These are phyloP conservation scores for Augochlorella aurata DNA, from an alignment of 2,888 invertebrate genomes.

Conservation along the genomic window DNA sequence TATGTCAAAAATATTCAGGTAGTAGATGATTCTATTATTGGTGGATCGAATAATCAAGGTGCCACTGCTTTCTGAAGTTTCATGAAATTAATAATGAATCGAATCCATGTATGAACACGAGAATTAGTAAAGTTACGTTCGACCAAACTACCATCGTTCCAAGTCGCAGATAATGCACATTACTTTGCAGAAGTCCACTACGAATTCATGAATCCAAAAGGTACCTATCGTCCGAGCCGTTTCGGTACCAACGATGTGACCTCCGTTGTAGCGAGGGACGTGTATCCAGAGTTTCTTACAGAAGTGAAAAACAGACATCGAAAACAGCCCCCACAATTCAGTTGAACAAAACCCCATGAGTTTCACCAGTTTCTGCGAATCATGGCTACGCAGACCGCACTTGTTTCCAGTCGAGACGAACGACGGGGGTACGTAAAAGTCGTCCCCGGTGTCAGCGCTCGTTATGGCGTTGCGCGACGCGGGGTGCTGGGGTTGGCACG, in stretches of 20 bases:
- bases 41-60: too few relatives aligned
- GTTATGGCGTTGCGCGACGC: slow-evolving; percentile 68
- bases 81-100: too few relatives aligned
- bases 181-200: too few relatives aligned
- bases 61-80: too few relatives aligned
- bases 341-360: slow-evolving; percentile 26
- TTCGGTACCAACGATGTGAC: not conserved
- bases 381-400: slow-evolving; percentile 4
- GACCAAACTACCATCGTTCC: too few relatives aligned
- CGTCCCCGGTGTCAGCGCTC: slow-evolving; percentile 62
- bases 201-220: not conserved
- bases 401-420: slow-evolving; percentile 38
- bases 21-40: too few relatives aligned
- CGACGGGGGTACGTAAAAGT: slow-evolving; percentile 56
- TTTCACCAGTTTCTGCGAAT: slow-evolving; percentile 34
- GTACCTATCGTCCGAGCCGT: not conserved
- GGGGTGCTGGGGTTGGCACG: slow-evolving; percentile 67
- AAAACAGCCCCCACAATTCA: slow-evolving; percentile 13
- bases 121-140: too few relatives aligned
- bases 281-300: not conserved
- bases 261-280: not conserved
- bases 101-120: too few relatives aligned
- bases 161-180: too few relatives aligned
- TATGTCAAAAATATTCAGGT: too few relatives aligned
- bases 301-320: not conserved